A percentile compares a stretch with the other conserved stretches of the same genome.
Evolutionary conservation across 2,888 invertebrate species (phyloP).

Genomic region (Amphimallon solstitiale): DNA sequence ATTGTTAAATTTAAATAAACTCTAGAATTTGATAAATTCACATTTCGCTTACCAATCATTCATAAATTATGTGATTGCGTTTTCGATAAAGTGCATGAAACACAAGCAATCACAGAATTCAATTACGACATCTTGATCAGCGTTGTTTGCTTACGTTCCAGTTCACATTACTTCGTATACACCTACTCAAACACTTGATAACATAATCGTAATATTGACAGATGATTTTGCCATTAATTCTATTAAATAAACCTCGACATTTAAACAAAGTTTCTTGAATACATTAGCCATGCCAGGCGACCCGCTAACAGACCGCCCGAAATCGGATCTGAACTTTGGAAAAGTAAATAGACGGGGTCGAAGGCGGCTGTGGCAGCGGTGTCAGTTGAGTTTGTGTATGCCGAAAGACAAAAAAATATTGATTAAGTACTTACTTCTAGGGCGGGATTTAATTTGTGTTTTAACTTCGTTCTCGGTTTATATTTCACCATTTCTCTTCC

Average conservation of each 20-base stretch:
- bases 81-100: no score
- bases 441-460: conserved; percentile 60
- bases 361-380: neutral
- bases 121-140: no score
- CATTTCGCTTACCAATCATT: no score
- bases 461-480: conserved; percentile 59
- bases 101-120: no score
- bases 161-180: neutral
- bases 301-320: neutral
- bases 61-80: no score
- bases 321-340: conserved; percentile 1
- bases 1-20: no score
- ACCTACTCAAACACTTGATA: neutral
- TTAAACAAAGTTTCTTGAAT: conserved; percentile 11
- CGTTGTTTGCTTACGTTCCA: neutral
- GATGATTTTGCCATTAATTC: conserved; percentile 12
- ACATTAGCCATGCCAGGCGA: neutral
- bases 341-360: conserved; percentile 17
- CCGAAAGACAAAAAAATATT: neutral
- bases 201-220: neutral
- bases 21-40: no score
- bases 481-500: conserved; percentile 60
- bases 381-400: neutral
- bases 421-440: conserved; percentile 56
- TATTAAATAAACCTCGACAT: conserved; percentile 7